Evolutionary conservation across 2,888 invertebrate genomes (phyloP).

Genomic region (Epistrophe eligans): DNA sequence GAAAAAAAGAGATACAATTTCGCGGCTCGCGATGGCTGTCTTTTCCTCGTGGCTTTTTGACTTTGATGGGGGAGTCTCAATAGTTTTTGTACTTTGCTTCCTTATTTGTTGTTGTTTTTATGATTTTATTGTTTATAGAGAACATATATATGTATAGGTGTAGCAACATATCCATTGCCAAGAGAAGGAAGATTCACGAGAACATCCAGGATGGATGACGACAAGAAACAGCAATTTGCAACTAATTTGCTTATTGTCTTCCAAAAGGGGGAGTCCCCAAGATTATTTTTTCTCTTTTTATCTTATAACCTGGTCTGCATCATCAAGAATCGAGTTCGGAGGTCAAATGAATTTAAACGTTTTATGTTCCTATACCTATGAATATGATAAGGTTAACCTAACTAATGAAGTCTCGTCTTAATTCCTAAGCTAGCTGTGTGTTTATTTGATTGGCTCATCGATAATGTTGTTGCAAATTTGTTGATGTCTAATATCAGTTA

Average conservation of each 20-base stretch:
- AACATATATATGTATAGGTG: too few species aligned
- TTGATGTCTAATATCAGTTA: too few species aligned
- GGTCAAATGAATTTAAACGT: slow-evolving; percentile 59
- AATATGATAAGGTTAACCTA: slow-evolving; percentile 51
- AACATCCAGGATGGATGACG: slow-evolving; percentile 57
- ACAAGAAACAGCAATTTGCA: slow-evolving; percentile 73
- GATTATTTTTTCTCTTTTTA: neutral
- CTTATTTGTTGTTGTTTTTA: slow-evolving; percentile 75
- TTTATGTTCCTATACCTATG: slow-evolving; percentile 4
- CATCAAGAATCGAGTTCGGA: slow-evolving; percentile 57
- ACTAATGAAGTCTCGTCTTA: slow-evolving; percentile 12
- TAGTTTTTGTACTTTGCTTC: slow-evolving; percentile 68
- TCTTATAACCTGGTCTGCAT: slow-evolving; percentile 12
- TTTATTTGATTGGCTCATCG: neutral
- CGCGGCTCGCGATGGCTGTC: slow-evolving; percentile 61
- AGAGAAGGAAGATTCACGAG: slow-evolving; percentile 39
- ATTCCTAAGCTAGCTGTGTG: slow-evolving; percentile 10
- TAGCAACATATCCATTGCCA: neutral
- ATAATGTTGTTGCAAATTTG: neutral
- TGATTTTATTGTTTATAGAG: slow-evolving; percentile 65
- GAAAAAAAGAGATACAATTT: slow-evolving; percentile 31
- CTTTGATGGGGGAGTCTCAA: slow-evolving; percentile 70
- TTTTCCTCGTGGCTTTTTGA: slow-evolving; percentile 58
- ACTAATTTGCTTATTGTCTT: slow-evolving; percentile 75
- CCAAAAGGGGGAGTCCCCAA: slow-evolving; percentile 52